Base-by-base conservation (phyloP, 1,140 invertebrate genomes). In the Sitobion miscanthi region DNA sequence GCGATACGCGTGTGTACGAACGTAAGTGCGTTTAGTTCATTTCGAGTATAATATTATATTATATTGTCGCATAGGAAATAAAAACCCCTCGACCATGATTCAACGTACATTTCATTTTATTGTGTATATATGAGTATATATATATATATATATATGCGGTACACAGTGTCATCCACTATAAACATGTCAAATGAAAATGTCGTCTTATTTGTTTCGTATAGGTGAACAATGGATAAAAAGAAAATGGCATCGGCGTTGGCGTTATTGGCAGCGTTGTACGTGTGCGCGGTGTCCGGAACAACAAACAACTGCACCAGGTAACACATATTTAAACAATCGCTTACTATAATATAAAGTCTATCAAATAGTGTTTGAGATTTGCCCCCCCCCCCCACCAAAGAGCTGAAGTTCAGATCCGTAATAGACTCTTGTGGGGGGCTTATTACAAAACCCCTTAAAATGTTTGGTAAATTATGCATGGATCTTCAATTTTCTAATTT, bases 281-380 rank as follows among this genome's bases (percentile, higher is more conserved):
- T 52, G 9, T 83, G 91, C n/a, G 42, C 35, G 4, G 90, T 47
- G 52, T 85, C 91, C 21, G 77, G n/a, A 42, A 54, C 30, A 23
- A 30, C 47, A 23, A 52, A 85, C 91, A 92, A 92, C 49, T 92
- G 91, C 47, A 83, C 91, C 69, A 92, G 82, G 91, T 92, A 92
- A 85, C 21, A 85, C 21, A 85, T 38, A 38, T 38, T 69, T n/a
- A 0, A 30, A 17, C 14, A 77, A 77, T n/a, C 14, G n/a, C 11
- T 23, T n/a, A 6, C 5, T 14, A 11, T 54, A 38, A 11, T 54
- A 38, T 38, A 6, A 0, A 52, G 17, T 52, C 52, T 54, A 54
- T 42, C 20, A 54, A 54, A 54, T 21, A 23, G 20, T 54, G 52
- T 54, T 54, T 54, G 52, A 54, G 20, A 54, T 21, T 54, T 5